Evolutionary conservation across 2,797 vertebrate genomes (phyloP).

Genomic region (Bryconaethiops microstoma): DNA sequence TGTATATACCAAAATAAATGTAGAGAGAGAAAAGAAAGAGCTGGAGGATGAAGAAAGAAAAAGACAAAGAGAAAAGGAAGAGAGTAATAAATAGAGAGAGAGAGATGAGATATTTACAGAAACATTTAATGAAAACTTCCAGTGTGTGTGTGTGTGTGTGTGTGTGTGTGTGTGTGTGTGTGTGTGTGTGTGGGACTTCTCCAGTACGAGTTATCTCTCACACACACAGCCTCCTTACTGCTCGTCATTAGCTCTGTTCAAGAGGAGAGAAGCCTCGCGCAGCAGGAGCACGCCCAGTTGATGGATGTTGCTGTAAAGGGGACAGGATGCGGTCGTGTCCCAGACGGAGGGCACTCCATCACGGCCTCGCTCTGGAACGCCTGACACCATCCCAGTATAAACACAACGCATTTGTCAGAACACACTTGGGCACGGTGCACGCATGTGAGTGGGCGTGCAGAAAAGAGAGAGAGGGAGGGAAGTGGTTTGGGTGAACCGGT

Average conservation of each 20-base stretch:
- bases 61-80: no score
- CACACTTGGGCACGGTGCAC: not conserved
- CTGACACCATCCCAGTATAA: slow-evolving; percentile 2
- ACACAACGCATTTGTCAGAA: slow-evolving; percentile 24
- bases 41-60: no score
- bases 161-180: no score
- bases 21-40: no score
- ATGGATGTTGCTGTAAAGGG: slow-evolving; percentile 2
- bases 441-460: slow-evolving; percentile 8
- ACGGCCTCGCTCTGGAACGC: not conserved
- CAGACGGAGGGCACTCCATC: slow-evolving; percentile 2
- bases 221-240: not conserved
- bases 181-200: not conserved
- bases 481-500: not conserved
- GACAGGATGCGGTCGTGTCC: slow-evolving; percentile 14
- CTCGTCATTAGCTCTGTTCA: not conserved
- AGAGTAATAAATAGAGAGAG: no score
- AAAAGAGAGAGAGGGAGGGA: no score
- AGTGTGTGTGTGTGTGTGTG: no score
- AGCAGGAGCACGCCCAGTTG: slow-evolving; percentile 2
- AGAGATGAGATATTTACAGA: no score
- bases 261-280: not conserved
- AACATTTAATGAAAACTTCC: no score
- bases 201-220: not conserved
- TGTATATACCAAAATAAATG: no score